Base-by-base conservation (phyloP, 2,113 vertebrate species). In the Caracal caracal region DNA sequence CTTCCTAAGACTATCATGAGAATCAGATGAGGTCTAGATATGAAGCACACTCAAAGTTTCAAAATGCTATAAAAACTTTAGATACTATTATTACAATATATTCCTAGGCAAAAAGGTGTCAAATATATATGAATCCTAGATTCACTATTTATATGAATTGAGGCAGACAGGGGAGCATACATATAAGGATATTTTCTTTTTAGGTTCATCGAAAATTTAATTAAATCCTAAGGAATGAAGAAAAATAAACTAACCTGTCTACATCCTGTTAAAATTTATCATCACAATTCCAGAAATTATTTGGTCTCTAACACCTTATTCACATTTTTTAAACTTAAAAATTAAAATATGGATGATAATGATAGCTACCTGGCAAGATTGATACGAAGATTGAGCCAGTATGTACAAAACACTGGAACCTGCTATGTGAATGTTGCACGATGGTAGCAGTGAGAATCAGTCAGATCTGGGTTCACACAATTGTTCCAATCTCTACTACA, bases 351-450 rank as follows among this genome's bases (percentile, higher is more conserved):
- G 20, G 10, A 24, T 0, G 53, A 43, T 43, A 30, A 53, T 0
- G 66, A 3, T 5, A 33, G 3, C 2, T 6, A 70, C 10, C 28
- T 10, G 51, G 12, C 0, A 6, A 35, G 26, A 40, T 0, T 56
- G 49, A 37, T 1, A 15, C 7, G 7, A 73, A 2, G 26, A 65
- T 1, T 80, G n/a, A 19, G 49, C 22, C 56, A 51, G 9, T 24
- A 40, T 2, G 16, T 1, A 3, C 83, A 78, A 76, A 86, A 51
- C 20, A 13, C 79, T 30, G 13, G 35, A 2, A 37, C 4, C 3
- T 4, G 15, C 49, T 22, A 5, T 4, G 28, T 28, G 16, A 53
- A 35, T 28, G 10, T 33, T 49, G 28, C 51, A 75, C n/a, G 12
- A 2, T 5, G 5, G n/a, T 0, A 15, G 40, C 17, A 13, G 0